Evolutionary conservation across 1,140 invertebrate genomes (phyloP), one percentile per base, ranked within the genome.

Genomic region (Polyergus mexicanus): DNA sequence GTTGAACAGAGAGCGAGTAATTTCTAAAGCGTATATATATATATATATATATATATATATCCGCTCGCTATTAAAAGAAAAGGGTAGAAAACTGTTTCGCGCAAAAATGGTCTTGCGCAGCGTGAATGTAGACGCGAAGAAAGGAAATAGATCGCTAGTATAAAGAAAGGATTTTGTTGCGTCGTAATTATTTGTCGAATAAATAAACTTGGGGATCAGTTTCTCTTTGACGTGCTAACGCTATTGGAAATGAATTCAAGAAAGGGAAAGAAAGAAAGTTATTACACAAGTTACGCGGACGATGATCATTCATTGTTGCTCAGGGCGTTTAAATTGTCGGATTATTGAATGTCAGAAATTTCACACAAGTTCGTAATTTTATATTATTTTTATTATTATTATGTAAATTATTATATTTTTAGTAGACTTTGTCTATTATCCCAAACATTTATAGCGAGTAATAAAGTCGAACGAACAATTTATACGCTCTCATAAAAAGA

Each of bases 151-250:
- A 69, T 8, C 19, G 13, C 54, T 69, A 84, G 13, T 7, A 13
- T 32, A 44, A 44, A 54, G 5, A 19, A 2, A 47, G 51, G 11
- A 8, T 19, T 32, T 38, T 58, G 58, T 76, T 77, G 13, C 63
- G 13, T 11, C 13, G n/a, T 85, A 80, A 88, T 89, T 80, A 76
- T 88, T 85, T 56, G 19, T n/a, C 41, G 66, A 88, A 28, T 88
- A 75, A 88, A 28, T 88, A 75, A 85, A 89, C 56, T 16, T 56
- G 38, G 28, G 8, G 41, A n/a, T 78, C 28, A 51, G 22, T 66
- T 78, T 63, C 7, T n/a, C 22, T 56, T 66, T 66, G 62, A 38
- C 2, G 11, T 56, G 19, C 2, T 38, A 35, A 66, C 16, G 32
- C 6, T 51, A 38, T 75, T n/a, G 19, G 8, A 63, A 38, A 28